A percentile compares a stretch with the other conserved stretches of the same genome.
Conservation (phyloP, 2,113 vertebrate species). For the Seriola dumerili region DNA sequence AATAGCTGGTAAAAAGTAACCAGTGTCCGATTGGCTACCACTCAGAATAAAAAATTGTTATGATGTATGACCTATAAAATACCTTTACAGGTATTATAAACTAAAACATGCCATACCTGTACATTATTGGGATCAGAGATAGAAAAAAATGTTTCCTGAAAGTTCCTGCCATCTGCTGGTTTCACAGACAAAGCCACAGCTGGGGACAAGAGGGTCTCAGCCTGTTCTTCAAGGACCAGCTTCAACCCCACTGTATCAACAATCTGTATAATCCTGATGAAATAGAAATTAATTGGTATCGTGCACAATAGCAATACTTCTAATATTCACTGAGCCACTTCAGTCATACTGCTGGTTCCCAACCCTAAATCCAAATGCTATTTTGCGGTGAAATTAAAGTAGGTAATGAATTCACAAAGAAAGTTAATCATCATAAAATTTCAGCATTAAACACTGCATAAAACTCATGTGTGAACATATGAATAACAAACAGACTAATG, state of each 20-base stretch:
- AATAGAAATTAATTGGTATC: background rate
- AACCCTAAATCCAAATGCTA: background rate
- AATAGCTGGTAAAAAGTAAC: background rate
- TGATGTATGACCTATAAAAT: too few species aligned
- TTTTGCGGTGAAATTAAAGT: background rate
- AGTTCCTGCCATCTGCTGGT: constrained; percentile 84
- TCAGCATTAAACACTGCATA: background rate
- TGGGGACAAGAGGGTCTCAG: constrained; percentile 83
- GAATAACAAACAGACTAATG: background rate
- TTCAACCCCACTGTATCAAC: constrained; percentile 93
- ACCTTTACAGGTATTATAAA: background rate
- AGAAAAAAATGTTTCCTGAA: constrained; percentile 86
- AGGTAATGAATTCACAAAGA: background rate
- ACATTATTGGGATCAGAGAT: constrained; percentile 85
- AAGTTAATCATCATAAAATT: background rate
- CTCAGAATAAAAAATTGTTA: too few species aligned
- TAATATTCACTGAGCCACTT: background rate
- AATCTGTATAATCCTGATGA: constrained; percentile 88
- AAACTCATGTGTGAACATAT: background rate
- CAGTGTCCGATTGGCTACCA: too few species aligned
- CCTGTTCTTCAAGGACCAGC: constrained; percentile 81
- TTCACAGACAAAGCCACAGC: constrained; percentile 90
- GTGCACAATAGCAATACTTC: background rate
- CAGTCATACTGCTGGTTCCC: background rate
- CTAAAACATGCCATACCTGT: constrained; percentile 82